A percentile compares a stretch with the other conserved stretches of the same genome.
phyloP scores from a whole-genome alignment of 2,888 invertebrate species.

The Erpobdella octoculata region DNA sequence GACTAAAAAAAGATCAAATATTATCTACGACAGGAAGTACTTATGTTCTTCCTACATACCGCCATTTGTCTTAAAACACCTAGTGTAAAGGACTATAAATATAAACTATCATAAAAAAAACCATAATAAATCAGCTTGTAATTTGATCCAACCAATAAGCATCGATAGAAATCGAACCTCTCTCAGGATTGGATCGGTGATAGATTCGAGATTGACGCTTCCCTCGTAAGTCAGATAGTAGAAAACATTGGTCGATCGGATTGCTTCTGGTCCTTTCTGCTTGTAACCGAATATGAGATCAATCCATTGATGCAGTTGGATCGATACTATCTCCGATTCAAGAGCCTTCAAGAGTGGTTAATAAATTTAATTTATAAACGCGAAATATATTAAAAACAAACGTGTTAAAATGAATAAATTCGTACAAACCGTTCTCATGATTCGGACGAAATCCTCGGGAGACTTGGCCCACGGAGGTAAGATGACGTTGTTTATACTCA shows the following conservation, averaged over 20 bases:
- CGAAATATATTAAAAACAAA: too few species aligned
- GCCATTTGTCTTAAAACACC: too few species aligned
- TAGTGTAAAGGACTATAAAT: too few species aligned
- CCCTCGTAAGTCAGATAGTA: slow-evolving; percentile 99
- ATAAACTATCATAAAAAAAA: too few species aligned
- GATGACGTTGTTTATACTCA: slow-evolving; percentile 71
- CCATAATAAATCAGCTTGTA: too few species aligned
- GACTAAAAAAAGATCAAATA: too few species aligned
- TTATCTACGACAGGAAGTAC: too few species aligned
- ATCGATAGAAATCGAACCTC: too few species aligned
- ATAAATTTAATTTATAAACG: too few species aligned
- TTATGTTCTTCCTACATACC: too few species aligned
- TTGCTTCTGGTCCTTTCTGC: slow-evolving; percentile 94
- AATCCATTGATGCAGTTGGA: slow-evolving; percentile 99
- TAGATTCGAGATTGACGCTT: slow-evolving; percentile 80
- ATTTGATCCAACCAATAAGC: too few species aligned
- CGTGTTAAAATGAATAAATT: background rate
- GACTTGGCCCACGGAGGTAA: slow-evolving; percentile 89
- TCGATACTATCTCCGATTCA: slow-evolving; percentile 97
- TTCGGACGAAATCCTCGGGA: slow-evolving; percentile 93
- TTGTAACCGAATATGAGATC: slow-evolving; percentile 99
- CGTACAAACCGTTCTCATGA: slow-evolving; percentile 76
- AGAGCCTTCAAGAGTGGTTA: too few species aligned
- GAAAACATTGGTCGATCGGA: slow-evolving; percentile 95
- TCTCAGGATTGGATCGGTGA: slow-evolving; percentile 78